phyloP scores from a whole-genome alignment of 1,140 invertebrate species.

The Cherax quadricarinatus region DNA sequence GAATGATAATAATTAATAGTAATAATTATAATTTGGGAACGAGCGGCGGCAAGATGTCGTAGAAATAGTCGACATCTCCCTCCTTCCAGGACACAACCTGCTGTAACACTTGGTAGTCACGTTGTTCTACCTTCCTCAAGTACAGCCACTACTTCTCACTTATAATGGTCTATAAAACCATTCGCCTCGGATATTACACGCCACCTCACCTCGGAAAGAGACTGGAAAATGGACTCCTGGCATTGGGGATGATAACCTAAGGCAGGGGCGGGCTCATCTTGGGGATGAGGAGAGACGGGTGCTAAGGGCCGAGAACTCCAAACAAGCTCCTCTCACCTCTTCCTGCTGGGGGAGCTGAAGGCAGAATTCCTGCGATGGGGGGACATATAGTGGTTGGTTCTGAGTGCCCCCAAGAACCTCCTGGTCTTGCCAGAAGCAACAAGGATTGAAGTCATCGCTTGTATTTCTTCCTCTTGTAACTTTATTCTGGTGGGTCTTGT shows the following conservation, averaged over 20 bases:
- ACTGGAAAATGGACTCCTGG: slow-evolving; percentile 21
- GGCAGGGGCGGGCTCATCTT: background rate
- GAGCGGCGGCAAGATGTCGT: too few species aligned
- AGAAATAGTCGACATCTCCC: too few species aligned
- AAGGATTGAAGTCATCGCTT: too few species aligned
- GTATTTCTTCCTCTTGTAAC: too few species aligned
- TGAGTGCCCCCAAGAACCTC: background rate
- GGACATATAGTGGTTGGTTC: too few species aligned
- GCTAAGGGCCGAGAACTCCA: background rate
- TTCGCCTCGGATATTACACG: slow-evolving; percentile 39
- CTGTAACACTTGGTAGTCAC: too few species aligned
- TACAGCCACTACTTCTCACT: slow-evolving; percentile 6
- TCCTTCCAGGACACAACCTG: too few species aligned
- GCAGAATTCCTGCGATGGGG: background rate
- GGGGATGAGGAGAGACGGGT: background rate
- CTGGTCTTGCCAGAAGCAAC: background rate
- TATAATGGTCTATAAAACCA: slow-evolving; percentile 35
- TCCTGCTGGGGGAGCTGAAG: background rate
- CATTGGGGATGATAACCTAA: background rate
- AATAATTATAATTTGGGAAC: too few species aligned
- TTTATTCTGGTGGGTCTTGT: too few species aligned
- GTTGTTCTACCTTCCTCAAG: too few species aligned
- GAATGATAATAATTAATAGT: too few species aligned
- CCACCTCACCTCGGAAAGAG: slow-evolving; percentile 34
- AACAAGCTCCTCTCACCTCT: background rate